Percentiles rank a stretch among this genome's conserved stretches.
Evolutionary conservation across 2,888 invertebrate species (phyloP).

Genomic region (Alsophila aescularia): DNA sequence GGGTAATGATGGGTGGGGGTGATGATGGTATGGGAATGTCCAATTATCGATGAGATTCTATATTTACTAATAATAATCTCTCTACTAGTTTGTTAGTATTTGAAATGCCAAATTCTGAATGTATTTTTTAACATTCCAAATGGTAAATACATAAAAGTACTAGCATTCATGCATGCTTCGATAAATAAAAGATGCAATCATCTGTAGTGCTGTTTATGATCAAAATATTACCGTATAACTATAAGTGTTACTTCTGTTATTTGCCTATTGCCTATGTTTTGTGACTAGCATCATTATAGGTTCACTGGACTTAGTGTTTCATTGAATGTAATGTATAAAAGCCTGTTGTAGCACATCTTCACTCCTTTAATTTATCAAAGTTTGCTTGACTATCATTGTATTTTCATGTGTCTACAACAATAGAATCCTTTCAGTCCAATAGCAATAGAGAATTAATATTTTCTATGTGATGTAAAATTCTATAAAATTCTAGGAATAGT

Average conservation of each 20-base stretch:
- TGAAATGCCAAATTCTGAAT: conserved; percentile 7
- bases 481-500: conserved; percentile 35
- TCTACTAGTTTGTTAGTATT: conserved; percentile 15
- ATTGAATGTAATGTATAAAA: too few species aligned
- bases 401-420: neutral
- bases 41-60: conserved; percentile 10
- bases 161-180: neutral
- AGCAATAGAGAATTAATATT: neutral
- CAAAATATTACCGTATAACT: neutral
- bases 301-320: too few species aligned
- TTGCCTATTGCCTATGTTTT: too few species aligned
- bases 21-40: too few species aligned
- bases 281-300: too few species aligned
- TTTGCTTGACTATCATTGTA: neutral
- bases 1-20: too few species aligned
- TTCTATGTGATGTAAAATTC: neutral
- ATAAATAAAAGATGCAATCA: neutral
- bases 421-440: neutral
- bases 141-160: conserved; percentile 1
- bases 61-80: conserved; percentile 3
- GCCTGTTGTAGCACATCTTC: too few species aligned
- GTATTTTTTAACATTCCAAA: conserved; percentile 29
- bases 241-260: too few species aligned
- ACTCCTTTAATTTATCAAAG: too few species aligned
- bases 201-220: neutral